phyloP scores from a whole-genome alignment of 2,797 vertebrate genomes.

The Argya squamiceps region DNA sequence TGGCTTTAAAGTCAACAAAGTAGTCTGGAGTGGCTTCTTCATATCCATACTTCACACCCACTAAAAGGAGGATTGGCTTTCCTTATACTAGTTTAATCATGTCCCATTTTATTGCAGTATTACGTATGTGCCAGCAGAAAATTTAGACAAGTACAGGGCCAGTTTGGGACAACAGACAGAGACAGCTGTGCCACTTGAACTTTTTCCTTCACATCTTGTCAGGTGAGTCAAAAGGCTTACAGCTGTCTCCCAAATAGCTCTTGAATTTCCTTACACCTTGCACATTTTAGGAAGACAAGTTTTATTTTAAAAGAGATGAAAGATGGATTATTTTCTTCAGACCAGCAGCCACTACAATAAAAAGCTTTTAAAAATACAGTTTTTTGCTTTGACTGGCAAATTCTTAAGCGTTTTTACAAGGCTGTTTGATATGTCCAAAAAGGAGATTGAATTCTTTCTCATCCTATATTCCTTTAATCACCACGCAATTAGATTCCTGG shows the following conservation, averaged over 20 bases:
- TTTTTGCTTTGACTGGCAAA: not conserved
- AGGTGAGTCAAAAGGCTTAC: conserved; percentile 63
- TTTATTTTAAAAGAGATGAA: not conserved
- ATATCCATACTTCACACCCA: not conserved
- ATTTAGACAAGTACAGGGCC: conserved; percentile 89
- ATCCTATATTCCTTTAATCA: not conserved
- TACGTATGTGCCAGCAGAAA: conserved; percentile 91
- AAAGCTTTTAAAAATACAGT: not conserved
- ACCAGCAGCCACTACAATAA: not conserved
- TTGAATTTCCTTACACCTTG: not conserved
- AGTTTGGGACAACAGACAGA: conserved; percentile 77
- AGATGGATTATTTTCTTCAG: not conserved
- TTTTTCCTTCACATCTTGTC: conserved; percentile 63
- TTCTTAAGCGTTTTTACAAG: not conserved
- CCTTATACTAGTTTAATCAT: conserved; percentile 18
- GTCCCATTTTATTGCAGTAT: conserved; percentile 83
- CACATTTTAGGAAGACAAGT: not conserved
- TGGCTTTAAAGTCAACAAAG: not conserved
- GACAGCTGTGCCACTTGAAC: conserved; percentile 65
- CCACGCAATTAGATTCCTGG: not conserved
- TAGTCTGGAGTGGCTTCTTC: not conserved
- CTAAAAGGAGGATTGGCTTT: not conserved
- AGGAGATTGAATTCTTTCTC: not conserved
- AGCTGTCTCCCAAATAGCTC: not conserved
- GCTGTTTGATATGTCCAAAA: not conserved